Base-by-base conservation (phyloP, 1,140 invertebrate species). In the Maniola jurtina region DNA sequence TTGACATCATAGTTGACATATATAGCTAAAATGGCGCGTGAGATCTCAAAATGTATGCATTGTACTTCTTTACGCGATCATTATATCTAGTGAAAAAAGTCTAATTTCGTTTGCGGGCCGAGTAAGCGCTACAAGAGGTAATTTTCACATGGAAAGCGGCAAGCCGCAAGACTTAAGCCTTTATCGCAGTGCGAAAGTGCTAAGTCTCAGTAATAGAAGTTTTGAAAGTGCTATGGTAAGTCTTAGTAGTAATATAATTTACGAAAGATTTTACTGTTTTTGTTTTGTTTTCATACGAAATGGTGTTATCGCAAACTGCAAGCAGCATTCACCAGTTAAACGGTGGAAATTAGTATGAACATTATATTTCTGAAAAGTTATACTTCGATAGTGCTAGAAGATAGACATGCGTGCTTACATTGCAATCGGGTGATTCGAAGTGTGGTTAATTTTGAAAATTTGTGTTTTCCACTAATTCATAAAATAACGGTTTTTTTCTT, bases 321-420 rank as follows among this genome's bases (percentile, higher is more conserved):
- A 82, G 82, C 83, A 83, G 72, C 81, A 80, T 85, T 83, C 84
- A 87, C 83, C 83, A 71, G 62, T 80, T 75, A 74, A 66, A 66
- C 61, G 82, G 84, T 82, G 83, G 81, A 77, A 57, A 57, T 57
- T 57, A 57, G 55, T 57, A 57, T 57, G n/a, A 38, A 57, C 36
- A 40, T 40, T 38, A 40, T 40, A 14, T 40, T 57, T 11, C 40
- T 38, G 40, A 65, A 71, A 63, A 61, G 47, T 69, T 59, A 64
- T 48, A 65, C 66, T 76, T 79, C 71, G 54, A 77, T 60, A 79
- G 85, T 89, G 84, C 84, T 79, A 77, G 70, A 76, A 80, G 77
- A 80, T 81, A 82, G 77, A 81, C 88, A 90, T 90, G 88, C 88
- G 88, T 90, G 88, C 84, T 79, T 80, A 78, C 73, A 78, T 83